Conservation (phyloP, 2,113 vertebrate species). For the Centropus unirufus region DNA sequence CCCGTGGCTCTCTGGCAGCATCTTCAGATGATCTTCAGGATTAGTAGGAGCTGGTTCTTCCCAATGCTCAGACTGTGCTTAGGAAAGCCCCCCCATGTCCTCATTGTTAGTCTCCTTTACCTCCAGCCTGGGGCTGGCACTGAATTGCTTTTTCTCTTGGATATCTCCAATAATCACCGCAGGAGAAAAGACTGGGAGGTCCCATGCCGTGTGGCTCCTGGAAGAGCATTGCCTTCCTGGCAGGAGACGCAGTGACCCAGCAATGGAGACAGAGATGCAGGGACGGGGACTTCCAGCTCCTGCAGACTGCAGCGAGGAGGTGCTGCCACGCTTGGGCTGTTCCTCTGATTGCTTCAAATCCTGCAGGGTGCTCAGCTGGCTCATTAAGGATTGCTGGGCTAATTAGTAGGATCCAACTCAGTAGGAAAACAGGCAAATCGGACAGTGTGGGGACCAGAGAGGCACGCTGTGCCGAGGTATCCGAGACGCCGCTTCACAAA, state of each 20-base stretch:
- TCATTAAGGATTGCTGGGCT: slow-evolving; percentile 54
- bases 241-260: background rate
- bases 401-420: slow-evolving; percentile 58
- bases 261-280: background rate
- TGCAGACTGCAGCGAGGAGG: background rate
- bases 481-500: background rate
- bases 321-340: background rate
- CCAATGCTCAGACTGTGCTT: background rate
- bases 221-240: background rate
- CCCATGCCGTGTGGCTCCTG: fast-evolving
- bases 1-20: background rate
- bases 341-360: slow-evolving; percentile 7
- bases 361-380: slow-evolving; percentile 25
- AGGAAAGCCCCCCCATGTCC: background rate
- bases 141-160: background rate
- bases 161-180: background rate
- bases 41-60: background rate
- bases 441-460: background rate
- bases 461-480: background rate
- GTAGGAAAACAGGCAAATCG: background rate
- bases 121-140: background rate
- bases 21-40: background rate
- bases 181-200: background rate
- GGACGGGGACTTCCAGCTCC: background rate
- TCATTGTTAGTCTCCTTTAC: background rate